Percentiles rank a stretch among this genome's conserved stretches.
phyloP scores from a whole-genome alignment of 1,140 invertebrate genomes.

The Heliconius melpomene region DNA sequence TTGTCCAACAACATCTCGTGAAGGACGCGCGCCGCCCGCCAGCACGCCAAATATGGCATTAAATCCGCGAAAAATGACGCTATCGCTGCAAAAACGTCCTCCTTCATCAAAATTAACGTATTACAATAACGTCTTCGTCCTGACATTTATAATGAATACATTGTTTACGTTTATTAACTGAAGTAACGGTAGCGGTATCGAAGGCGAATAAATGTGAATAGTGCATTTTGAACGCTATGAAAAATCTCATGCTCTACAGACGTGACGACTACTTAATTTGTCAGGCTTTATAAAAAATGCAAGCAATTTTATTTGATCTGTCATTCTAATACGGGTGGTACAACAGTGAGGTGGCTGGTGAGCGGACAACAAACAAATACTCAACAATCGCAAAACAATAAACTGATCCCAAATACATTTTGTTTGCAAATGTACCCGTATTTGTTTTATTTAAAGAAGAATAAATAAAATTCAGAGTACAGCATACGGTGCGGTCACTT shows the following conservation, averaged over 20 bases:
- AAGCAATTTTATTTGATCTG: neutral
- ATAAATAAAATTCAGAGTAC: neutral
- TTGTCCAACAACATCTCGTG: slow-evolving; percentile 89
- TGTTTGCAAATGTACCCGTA: neutral
- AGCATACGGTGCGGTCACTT: neutral
- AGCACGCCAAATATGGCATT: slow-evolving; percentile 86
- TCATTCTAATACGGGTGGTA: neutral
- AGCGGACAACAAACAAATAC: slow-evolving; percentile 1
- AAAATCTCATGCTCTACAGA: slow-evolving; percentile 33
- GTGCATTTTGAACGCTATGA: slow-evolving; percentile 28
- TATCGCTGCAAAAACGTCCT: slow-evolving; percentile 83
- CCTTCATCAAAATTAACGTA: slow-evolving; percentile 25
- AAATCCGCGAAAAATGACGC: slow-evolving; percentile 86
- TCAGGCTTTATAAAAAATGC: neutral
- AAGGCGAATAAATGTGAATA: slow-evolving; percentile 11
- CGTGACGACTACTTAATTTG: neutral
- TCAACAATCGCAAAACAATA: slow-evolving; percentile 36
- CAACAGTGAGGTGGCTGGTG: neutral
- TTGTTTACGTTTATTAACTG: slow-evolving; percentile 54
- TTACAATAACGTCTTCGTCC: slow-evolving; percentile 2
- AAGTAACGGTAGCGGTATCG: slow-evolving; percentile 21
- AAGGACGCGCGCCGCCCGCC: slow-evolving; percentile 87
- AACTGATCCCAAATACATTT: slow-evolving; percentile 60
- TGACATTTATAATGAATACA: slow-evolving; percentile 73
- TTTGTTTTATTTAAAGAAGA: slow-evolving; percentile 2